Conservation (phyloP, 2,888 invertebrate genomes). For the Drosophila neutralis region DNA sequence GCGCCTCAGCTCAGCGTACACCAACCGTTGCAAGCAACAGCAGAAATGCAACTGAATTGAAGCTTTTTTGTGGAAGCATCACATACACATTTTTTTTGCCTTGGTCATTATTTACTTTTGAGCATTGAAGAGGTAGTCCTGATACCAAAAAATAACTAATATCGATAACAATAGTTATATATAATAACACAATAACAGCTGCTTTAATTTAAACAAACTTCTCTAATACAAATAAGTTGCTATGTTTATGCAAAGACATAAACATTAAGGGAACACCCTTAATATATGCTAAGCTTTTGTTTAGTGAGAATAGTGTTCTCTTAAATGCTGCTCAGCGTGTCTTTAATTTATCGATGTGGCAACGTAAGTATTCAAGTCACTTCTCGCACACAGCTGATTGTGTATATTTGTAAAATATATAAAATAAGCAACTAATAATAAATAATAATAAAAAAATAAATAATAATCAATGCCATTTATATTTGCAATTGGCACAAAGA, state of each 20-base stretch:
- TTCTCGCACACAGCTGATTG: not conserved
- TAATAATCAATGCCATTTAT: too few relatives aligned
- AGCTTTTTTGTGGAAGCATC: slow-evolving; percentile 4
- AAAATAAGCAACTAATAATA: too few relatives aligned
- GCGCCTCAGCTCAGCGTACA: not conserved
- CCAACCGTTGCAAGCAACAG: slow-evolving; percentile 31
- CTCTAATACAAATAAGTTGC: not conserved
- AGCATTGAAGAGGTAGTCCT: not conserved
- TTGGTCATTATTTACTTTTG: slow-evolving; percentile 5
- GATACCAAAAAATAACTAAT: not conserved
- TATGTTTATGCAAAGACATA: not conserved
- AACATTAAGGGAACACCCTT: not conserved
- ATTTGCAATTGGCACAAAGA: too few relatives aligned
- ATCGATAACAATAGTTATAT: not conserved
- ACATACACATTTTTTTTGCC: slow-evolving; percentile 5
- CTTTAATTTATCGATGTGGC: not conserved
- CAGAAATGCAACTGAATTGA: slow-evolving; percentile 45
- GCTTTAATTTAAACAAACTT: not conserved
- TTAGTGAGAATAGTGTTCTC: not conserved
- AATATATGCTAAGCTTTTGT: not conserved
- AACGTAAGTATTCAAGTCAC: not conserved
- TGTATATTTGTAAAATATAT: too few relatives aligned
- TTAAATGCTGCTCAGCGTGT: not conserved
- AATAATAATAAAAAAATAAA: too few relatives aligned
- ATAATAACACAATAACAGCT: not conserved